These are phyloP conservation scores for Zootoca vivipara DNA, from an alignment of 2,113 vertebrate species.

Conservation along the genomic window DNA sequence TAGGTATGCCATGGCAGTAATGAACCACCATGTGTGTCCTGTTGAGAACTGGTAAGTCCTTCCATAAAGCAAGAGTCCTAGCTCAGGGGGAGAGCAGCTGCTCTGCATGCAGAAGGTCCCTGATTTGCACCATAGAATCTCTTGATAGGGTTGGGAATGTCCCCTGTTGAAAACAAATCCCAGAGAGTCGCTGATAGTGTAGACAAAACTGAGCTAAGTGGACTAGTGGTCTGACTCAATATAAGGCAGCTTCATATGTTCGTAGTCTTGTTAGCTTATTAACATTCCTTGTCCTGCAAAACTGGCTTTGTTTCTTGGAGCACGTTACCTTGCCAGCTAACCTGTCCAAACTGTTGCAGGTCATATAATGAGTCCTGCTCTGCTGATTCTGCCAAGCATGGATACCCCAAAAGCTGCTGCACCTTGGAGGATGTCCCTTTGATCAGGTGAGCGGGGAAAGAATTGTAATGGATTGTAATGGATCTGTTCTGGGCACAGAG, in stretches of 20 bases:
- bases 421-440: conserved; percentile 90
- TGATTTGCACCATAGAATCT: too few relatives aligned
- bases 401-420: conserved; percentile 90
- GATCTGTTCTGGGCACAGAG: background rate
- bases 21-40: conserved; percentile 94
- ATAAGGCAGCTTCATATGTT: too few relatives aligned
- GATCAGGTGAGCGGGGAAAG: conserved; percentile 81
- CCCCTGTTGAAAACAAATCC: too few relatives aligned
- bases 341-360: conserved; percentile 68
- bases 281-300: background rate
- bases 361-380: conserved; percentile 90
- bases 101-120: too few relatives aligned
- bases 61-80: conserved; percentile 10
- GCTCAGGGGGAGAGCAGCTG: too few relatives aligned
- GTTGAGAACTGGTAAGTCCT: conserved; percentile 91
- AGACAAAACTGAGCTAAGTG: too few relatives aligned
- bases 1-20: conserved; percentile 94
- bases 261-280: too few relatives aligned
- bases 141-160: too few relatives aligned
- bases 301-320: background rate
- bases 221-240: too few relatives aligned
- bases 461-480: background rate
- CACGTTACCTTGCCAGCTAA: background rate
- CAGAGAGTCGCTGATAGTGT: background rate
- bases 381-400: conserved; percentile 83